Percentiles rank a stretch among this genome's conserved stretches.
phyloP scores from a whole-genome alignment of 2,797 vertebrate genomes.

The Hylomyscus alleni region DNA sequence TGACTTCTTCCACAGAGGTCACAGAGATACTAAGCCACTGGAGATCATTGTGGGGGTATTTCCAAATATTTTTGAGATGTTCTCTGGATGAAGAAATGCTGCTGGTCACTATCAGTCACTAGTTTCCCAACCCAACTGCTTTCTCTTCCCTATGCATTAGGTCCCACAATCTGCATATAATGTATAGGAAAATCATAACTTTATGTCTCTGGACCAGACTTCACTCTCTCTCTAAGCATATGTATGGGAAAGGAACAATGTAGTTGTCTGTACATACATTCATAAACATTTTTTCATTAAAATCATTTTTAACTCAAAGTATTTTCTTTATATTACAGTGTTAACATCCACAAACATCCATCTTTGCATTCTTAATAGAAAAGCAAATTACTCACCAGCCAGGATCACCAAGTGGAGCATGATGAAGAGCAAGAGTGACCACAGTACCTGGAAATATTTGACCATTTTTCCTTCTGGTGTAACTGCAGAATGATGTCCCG shows the following conservation, averaged over 20 bases:
- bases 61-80: not conserved
- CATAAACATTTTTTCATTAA: not conserved
- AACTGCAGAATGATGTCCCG: not conserved
- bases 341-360: not conserved
- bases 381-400: constrained; percentile 61
- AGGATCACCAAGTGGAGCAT: not conserved
- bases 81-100: not conserved
- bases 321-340: constrained; percentile 17
- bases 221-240: not conserved
- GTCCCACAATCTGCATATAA: not conserved
- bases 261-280: not conserved
- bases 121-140: not conserved
- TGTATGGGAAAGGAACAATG: not conserved
- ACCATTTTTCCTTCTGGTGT: constrained; percentile 22
- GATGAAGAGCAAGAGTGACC: constrained; percentile 30
- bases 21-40: not conserved
- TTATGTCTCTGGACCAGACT: not conserved
- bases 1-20: not conserved
- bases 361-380: not conserved
- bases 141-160: not conserved
- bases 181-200: not conserved
- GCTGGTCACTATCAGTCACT: not conserved
- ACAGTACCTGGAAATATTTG: not conserved
- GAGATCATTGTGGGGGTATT: not conserved
- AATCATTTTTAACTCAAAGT: not conserved